Conservation (phyloP, 37 sponge, comb jelly and placozoan species). For the Spongilla lacustris region DNA sequence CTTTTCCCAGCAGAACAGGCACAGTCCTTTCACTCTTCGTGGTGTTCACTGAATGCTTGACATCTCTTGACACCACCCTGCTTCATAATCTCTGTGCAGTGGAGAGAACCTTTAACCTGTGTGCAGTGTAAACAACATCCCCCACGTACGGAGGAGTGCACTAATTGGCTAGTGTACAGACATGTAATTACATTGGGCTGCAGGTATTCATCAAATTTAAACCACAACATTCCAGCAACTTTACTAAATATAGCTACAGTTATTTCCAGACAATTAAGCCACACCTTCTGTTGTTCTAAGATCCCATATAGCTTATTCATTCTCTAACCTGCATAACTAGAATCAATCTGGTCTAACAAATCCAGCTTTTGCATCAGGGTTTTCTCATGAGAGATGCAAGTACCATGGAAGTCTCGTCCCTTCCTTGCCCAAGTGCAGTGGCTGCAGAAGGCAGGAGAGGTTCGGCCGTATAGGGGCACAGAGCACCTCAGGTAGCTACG, state of each 20-base stretch:
- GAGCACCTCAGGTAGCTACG: constrained; percentile 37
- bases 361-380: background rate
- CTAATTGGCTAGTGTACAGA: constrained; percentile 1
- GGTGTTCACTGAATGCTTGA: background rate
- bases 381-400: background rate
- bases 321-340: background rate
- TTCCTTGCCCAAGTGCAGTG: constrained; percentile 19
- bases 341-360: background rate
- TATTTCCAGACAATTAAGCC: background rate
- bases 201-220: background rate
- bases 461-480: constrained; percentile 53
- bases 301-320: background rate
- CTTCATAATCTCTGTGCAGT: background rate
- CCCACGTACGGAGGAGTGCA: background rate
- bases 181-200: background rate
- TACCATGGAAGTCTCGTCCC: background rate
- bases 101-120: background rate
- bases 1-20: background rate
- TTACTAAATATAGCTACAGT: background rate
- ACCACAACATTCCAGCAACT: background rate
- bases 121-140: background rate
- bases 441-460: constrained; percentile 52
- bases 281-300: background rate
- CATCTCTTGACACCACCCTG: background rate
- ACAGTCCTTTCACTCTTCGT: background rate